Evolutionary conservation across 2,888 invertebrate species (phyloP), one percentile per base, ranked within the genome.

Genomic region (Dryococelus australis): DNA sequence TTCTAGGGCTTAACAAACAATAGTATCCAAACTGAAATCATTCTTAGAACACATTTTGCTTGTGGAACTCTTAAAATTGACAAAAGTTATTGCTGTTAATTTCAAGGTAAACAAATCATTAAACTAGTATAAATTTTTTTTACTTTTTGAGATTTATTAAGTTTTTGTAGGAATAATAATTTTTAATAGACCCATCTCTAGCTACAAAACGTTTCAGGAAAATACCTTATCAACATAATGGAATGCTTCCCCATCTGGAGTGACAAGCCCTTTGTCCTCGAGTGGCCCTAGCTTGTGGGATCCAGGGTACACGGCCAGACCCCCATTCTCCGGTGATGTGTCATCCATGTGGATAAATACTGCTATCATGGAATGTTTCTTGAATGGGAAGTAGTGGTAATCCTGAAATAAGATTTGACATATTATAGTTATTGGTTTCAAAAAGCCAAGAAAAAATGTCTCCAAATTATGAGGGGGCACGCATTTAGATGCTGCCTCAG

Each of bases 341-440:
- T 94, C 94, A 88, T 95, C 94, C 87, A 95, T 90, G 90, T 94
- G 94, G 4, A 95, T 91, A 89, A 95, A 94, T 0, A 94, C 94
- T 0, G 95, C 95, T 20, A 94, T 92, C 94, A 94, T 93, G 0
- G 94, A 93, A 90, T 94, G 93, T 0, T 94, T 93, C 89, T 94
- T 92, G 90, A 93, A 94, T 0, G 95, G 95, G 90, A 95, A 95
- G 89, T 95, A 95, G 85, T 93, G 94, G 89, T 95, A 95, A 88
- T 95, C 95, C 93, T 94, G 92, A 4, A 89, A 89, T 16, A 89
- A 53, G 47, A 47, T 47, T 47, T 3, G 12, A 84, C 35, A 35
- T 65, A 85, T 43, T 85, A 87, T 88, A 81, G 81, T 80, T 87
- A 81, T 20, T 26, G 78, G 1, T 35, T 13, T 24, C 24, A 35